Evolutionary conservation across 2,113 vertebrate genomes (phyloP).

Genomic region (Motacilla tschutschensis): DNA sequence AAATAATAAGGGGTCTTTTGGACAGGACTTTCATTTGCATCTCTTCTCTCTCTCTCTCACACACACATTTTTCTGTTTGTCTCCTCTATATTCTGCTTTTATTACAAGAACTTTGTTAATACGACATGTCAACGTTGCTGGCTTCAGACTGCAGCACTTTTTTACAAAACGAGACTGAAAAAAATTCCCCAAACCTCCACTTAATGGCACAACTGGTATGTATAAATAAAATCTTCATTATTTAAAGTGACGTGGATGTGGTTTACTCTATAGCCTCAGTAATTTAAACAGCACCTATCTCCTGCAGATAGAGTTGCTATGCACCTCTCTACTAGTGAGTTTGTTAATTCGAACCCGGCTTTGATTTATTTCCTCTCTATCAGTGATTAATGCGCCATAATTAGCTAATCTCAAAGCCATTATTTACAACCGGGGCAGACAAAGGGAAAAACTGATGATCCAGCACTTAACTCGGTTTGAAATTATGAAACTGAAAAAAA

Average conservation of each 20-base stretch:
- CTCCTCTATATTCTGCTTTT: not conserved
- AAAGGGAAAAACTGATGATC: constrained; percentile 72
- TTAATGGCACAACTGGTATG: constrained; percentile 58
- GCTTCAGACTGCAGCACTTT: not conserved
- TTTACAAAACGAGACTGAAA: constrained; percentile 5
- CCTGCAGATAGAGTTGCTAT: constrained; percentile 66
- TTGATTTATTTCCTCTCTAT: constrained; percentile 81
- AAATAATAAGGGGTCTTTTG: not conserved
- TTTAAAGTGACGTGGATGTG: constrained; percentile 68
- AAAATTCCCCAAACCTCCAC: constrained; percentile 6
- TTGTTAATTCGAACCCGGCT: constrained; percentile 63
- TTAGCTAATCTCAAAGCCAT: constrained; percentile 82
- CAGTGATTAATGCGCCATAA: constrained; percentile 83
- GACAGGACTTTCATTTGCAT: not conserved
- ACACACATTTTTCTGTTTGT: not conserved
- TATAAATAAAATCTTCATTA: constrained; percentile 77
- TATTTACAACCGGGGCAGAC: constrained; percentile 76
- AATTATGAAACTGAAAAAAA: constrained; percentile 59
- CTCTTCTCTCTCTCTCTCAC: not conserved
- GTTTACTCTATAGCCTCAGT: constrained; percentile 72
- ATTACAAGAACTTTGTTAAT: constrained; percentile 26
- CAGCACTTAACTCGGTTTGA: constrained; percentile 65
- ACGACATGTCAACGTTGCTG: not conserved
- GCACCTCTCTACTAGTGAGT: constrained; percentile 53
- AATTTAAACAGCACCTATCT: constrained; percentile 79